phyloP scores from a whole-genome alignment of 2,113 vertebrate genomes.

The Monarcha castaneiventris region DNA sequence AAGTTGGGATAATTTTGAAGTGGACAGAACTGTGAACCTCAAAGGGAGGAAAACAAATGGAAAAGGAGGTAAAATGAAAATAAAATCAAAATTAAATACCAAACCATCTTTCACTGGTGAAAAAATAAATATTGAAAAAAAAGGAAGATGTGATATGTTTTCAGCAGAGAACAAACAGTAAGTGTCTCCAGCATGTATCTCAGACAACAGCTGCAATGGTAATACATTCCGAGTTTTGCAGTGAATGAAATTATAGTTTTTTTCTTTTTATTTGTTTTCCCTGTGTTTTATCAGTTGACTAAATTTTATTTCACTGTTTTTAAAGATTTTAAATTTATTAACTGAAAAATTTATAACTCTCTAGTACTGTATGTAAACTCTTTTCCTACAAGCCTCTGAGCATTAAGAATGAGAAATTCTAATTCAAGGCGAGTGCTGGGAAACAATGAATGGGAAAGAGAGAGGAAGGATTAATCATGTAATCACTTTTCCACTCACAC shows the following conservation, averaged over 20 bases:
- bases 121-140: background rate
- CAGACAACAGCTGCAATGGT: background rate
- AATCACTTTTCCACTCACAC: background rate
- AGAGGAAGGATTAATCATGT: background rate
- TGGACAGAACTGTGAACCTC: background rate
- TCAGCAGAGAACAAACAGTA: background rate
- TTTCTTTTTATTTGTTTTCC: slow-evolving; percentile 54
- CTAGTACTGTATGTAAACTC: background rate
- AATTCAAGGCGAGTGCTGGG: background rate
- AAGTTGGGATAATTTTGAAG: background rate
- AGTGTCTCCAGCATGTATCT: background rate
- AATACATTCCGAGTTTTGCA: slow-evolving; percentile 14
- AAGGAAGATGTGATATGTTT: background rate
- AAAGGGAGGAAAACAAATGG: background rate
- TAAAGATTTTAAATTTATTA: slow-evolving; percentile 38
- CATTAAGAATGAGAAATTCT: background rate
- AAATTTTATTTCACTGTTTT: slow-evolving; percentile 37
- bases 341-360: slow-evolving; percentile 30
- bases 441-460: background rate
- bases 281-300: slow-evolving; percentile 28
- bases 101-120: background rate
- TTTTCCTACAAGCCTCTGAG: background rate
- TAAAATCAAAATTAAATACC: background rate
- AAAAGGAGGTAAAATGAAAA: background rate
- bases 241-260: background rate